These are phyloP conservation scores for Microplitis mediator DNA, from an alignment of 1,140 invertebrate species.

Conservation along the genomic window DNA sequence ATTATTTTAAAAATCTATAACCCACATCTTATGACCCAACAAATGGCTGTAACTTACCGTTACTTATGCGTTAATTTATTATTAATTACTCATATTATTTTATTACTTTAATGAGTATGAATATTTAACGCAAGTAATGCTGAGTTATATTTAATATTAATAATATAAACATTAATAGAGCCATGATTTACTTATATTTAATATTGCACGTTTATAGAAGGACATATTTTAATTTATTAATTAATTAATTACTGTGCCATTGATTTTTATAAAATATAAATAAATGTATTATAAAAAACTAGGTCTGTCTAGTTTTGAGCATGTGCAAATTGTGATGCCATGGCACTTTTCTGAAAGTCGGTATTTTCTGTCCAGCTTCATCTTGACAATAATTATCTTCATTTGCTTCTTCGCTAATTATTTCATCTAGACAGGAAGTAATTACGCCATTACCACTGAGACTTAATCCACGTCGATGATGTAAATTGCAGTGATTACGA, in stretches of 20 bases:
- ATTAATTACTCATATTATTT: too few relatives aligned
- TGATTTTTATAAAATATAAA: neutral
- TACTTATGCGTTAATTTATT: too few relatives aligned
- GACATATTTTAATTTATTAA: neutral
- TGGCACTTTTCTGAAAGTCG: conserved; percentile 61
- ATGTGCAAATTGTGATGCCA: conserved; percentile 63
- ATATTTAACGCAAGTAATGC: too few relatives aligned
- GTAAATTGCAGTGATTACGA: conserved; percentile 17
- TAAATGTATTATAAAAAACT: neutral
- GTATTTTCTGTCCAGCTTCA: conserved; percentile 37
- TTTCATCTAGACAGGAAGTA: conserved; percentile 17
- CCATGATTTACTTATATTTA: conserved; percentile 29
- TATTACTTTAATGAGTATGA: too few relatives aligned
- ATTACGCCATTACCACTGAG: conserved; percentile 34
- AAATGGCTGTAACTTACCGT: too few relatives aligned
- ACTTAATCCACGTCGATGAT: conserved; percentile 44
- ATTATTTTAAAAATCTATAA: too few relatives aligned
- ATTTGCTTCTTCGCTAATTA: conserved; percentile 32
- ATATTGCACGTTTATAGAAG: conserved; percentile 40
- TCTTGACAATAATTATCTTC: conserved; percentile 27
- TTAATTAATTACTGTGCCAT: neutral
- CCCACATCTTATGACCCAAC: too few relatives aligned
- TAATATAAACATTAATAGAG: too few relatives aligned
- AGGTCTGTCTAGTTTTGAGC: conserved; percentile 57
- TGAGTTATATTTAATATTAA: too few relatives aligned